phyloP scores from a whole-genome alignment of 2,113 vertebrate genomes.

The Eurypyga helias region DNA sequence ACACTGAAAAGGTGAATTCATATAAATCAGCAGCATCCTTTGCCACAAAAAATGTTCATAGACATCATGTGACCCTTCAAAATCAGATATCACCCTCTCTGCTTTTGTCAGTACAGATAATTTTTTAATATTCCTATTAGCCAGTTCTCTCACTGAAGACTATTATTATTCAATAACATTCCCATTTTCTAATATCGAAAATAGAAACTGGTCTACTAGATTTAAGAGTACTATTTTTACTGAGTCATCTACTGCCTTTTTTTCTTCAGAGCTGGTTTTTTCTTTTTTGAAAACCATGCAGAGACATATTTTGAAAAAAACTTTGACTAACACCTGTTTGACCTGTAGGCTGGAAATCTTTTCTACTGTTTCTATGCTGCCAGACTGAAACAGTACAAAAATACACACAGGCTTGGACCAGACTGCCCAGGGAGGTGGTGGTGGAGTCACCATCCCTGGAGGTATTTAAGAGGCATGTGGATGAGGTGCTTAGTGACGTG shows the following conservation, averaged over 20 bases:
- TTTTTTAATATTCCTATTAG: background rate
- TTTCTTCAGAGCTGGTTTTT: background rate
- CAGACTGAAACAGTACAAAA: background rate
- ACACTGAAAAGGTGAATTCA: background rate
- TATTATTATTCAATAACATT: background rate
- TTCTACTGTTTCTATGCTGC: background rate
- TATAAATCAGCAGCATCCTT: background rate
- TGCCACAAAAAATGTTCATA: background rate
- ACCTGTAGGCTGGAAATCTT: background rate
- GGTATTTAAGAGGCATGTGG: no score
- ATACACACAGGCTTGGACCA: background rate
- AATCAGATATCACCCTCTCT: background rate
- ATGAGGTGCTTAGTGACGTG: no score
- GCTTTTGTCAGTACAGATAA: background rate
- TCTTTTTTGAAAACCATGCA: background rate
- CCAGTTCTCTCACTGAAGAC: background rate
- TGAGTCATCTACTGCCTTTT: background rate
- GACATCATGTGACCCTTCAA: background rate
- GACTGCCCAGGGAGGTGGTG: no score
- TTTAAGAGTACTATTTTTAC: background rate
- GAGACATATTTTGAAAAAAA: background rate
- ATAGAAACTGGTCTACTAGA: background rate
- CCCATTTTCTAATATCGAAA: background rate
- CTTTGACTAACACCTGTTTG: slow-evolving; percentile 9
- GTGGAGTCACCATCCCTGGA: no score